Conservation (phyloP, 1,140 invertebrate genomes). For the Drosophila carrolli region DNA sequence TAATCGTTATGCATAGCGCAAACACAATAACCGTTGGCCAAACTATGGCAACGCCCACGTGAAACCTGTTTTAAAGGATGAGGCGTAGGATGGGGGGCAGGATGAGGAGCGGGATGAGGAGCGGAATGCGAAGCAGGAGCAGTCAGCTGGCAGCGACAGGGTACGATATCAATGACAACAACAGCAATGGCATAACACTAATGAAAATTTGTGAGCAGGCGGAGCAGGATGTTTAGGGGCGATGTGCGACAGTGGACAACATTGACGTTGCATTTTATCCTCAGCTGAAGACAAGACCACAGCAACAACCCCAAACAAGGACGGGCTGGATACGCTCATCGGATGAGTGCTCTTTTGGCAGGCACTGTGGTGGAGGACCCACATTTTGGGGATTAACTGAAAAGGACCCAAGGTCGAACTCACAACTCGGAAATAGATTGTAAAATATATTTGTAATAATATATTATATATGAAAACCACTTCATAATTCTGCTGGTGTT, state of each 20-base stretch:
- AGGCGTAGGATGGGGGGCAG: not conserved
- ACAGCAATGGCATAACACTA: conserved; percentile 52
- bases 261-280: conserved; percentile 60
- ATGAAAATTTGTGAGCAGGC: conserved; percentile 62
- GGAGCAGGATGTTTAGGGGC: not conserved
- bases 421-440: too few relatives aligned
- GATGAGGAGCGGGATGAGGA: not conserved
- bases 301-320: conserved; percentile 52
- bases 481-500: too few relatives aligned
- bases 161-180: conserved; percentile 30
- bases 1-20: conserved; percentile 48
- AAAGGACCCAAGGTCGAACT: conserved; percentile 3
- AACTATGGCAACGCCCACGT: conserved; percentile 32
- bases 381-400: not conserved
- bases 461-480: too few relatives aligned
- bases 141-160: conserved; percentile 42
- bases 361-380: conserved; percentile 32
- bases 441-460: too few relatives aligned
- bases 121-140: conserved; percentile 8
- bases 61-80: conserved; percentile 1
- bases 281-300: conserved; percentile 42
- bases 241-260: conserved; percentile 35
- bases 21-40: conserved; percentile 27
- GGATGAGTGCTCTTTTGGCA: conserved; percentile 24
- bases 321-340: conserved; percentile 33